Conservation (phyloP, 2,888 invertebrate species). For the Stegophylla sp. region DNA sequence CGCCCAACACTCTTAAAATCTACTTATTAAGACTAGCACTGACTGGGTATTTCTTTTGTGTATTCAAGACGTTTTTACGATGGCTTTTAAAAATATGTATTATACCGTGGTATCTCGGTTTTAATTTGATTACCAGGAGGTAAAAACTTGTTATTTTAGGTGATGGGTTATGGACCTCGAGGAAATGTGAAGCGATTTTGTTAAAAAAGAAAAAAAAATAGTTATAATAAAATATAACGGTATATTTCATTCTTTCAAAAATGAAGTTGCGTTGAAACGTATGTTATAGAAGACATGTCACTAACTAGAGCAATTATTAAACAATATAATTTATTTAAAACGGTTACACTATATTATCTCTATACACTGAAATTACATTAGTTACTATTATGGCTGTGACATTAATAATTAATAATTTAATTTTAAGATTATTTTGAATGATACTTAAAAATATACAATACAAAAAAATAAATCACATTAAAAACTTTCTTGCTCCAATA, state of each 20-base stretch:
- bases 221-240: conserved; percentile 10
- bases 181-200: not conserved
- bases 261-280: not conserved
- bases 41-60: conserved; percentile 33
- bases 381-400: not conserved
- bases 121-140: conserved; percentile 44
- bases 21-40: conserved; percentile 22
- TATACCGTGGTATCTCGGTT: conserved; percentile 32
- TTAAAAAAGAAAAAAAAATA: not conserved
- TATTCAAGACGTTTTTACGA: conserved; percentile 52
- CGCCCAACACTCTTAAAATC: conserved; percentile 19
- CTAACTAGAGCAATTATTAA: conserved; percentile 1
- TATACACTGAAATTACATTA: not conserved
- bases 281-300: conserved; percentile 3
- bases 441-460: not conserved
- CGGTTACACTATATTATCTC: not conserved
- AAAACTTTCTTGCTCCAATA: no score
- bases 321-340: conserved; percentile 6
- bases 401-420: not conserved
- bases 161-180: conserved; percentile 3
- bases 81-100: conserved; percentile 49
- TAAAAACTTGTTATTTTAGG: conserved; percentile 3
- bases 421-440: conserved; percentile 10
- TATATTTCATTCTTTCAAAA: conserved; percentile 2
- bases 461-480: no score